Percentiles rank a stretch among this genome's conserved stretches.
Evolutionary conservation across 1,140 invertebrate species (phyloP).

Genomic region (Aphelinus atriplicis): DNA sequence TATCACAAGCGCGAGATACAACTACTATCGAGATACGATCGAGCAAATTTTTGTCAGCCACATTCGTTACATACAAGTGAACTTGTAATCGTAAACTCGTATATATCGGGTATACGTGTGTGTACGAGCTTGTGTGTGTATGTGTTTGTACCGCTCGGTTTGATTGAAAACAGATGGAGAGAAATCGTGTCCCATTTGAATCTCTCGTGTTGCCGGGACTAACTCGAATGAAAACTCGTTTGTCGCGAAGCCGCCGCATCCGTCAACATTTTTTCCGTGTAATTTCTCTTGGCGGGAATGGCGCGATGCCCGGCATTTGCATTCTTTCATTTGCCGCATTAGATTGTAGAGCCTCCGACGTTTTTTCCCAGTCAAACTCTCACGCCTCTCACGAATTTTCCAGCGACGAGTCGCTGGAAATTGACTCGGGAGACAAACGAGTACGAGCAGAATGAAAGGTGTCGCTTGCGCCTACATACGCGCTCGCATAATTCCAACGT

Average conservation of each 20-base stretch:
- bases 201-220: constrained; percentile 23
- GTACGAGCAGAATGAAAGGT: not conserved
- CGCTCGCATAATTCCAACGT: too few species aligned
- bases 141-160: not conserved
- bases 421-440: not conserved
- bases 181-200: constrained; percentile 49
- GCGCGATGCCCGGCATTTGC: not conserved
- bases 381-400: constrained; percentile 2
- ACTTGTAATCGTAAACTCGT: not conserved
- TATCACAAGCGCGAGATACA: too few species aligned
- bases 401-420: not conserved
- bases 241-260: constrained; percentile 15
- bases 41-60: not conserved
- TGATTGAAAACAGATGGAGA: constrained; percentile 48
- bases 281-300: constrained; percentile 20
- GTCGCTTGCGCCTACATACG: too few species aligned
- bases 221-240: constrained; percentile 45
- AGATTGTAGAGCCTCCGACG: too few species aligned
- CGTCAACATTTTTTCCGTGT: constrained; percentile 38
- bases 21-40: too few species aligned
- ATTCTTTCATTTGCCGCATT: not conserved
- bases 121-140: constrained; percentile 15
- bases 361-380: too few species aligned
- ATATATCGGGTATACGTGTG: not conserved
- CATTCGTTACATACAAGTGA: not conserved